These are phyloP conservation scores for Lycodopsis pacificus DNA, from an alignment of 2,797 vertebrate genomes.

Conservation along the genomic window DNA sequence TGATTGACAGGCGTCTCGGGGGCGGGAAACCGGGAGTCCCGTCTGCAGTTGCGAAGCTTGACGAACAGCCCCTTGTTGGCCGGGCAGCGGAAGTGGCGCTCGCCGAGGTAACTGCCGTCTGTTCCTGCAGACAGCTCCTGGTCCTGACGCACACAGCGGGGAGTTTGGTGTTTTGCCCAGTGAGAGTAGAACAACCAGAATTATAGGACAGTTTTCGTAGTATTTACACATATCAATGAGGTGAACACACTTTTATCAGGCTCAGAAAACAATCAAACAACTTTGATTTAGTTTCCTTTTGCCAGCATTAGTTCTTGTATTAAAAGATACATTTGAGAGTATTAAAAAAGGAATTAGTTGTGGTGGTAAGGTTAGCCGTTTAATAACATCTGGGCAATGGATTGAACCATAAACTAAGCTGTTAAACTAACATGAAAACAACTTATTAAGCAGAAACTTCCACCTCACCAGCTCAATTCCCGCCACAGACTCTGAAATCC, in stretches of 20 bases:
- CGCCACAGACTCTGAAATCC: conserved; percentile 78
- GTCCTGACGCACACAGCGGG: conserved; percentile 74
- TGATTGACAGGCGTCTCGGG: conserved; percentile 84
- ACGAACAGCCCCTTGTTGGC: conserved; percentile 88
- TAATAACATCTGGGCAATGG: not conserved
- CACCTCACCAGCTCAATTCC: conserved; percentile 87
- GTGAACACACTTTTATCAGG: not conserved
- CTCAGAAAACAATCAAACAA: not conserved
- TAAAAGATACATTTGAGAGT: not conserved
- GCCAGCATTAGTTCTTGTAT: not conserved
- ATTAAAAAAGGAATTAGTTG: not conserved
- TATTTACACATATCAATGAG: not conserved
- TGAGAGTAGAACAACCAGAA: too few relatives aligned
- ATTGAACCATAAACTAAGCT: not conserved
- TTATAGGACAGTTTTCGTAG: not conserved
- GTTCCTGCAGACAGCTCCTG: conserved; percentile 85
- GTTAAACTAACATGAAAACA: not conserved
- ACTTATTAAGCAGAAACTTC: not conserved
- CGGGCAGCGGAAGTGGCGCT: conserved; percentile 85
- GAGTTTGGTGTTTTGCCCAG: too few relatives aligned
- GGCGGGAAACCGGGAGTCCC: conserved; percentile 86
- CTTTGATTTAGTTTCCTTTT: not conserved
- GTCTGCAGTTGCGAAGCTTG: conserved; percentile 84
- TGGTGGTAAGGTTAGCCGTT: not conserved
- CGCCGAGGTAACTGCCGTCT: conserved; percentile 86